Conservation (phyloP, 2,888 invertebrate species). For the Hyposoter didymator region DNA sequence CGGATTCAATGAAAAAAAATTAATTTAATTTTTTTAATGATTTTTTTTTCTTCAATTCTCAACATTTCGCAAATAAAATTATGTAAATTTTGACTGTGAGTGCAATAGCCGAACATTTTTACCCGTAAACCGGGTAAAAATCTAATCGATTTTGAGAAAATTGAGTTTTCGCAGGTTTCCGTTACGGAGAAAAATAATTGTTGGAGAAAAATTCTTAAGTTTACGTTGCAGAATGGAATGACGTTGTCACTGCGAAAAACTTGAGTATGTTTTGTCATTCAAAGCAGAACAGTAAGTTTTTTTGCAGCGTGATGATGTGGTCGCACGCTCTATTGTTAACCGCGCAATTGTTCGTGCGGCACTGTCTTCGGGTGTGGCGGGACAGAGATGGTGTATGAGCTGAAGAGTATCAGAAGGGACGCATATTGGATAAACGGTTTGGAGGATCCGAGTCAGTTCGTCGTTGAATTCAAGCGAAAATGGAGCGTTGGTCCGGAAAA, state of each 20-base stretch:
- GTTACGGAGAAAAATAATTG: neutral
- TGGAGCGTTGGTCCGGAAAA: constrained; percentile 87
- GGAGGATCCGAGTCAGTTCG: constrained; percentile 13
- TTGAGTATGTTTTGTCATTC: neutral
- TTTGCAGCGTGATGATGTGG: neutral
- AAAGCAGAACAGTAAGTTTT: neutral
- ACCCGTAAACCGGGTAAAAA: neutral
- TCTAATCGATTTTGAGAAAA: neutral
- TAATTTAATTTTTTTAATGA: too few species aligned
- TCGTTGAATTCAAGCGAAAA: constrained; percentile 67
- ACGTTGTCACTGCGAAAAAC: neutral
- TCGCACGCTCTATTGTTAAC: constrained; percentile 1
- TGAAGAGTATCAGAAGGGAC: neutral
- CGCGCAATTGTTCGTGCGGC: neutral
- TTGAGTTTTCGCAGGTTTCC: neutral
- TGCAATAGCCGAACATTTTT: too few species aligned
- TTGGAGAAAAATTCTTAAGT: neutral
- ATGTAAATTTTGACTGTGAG: too few species aligned
- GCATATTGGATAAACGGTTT: neutral
- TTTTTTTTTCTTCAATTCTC: too few species aligned
- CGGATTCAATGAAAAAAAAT: too few species aligned
- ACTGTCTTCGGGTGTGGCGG: neutral
- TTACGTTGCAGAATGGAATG: neutral
- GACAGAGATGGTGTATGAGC: neutral
- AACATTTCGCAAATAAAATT: too few species aligned